Percentiles rank a stretch among this genome's conserved stretches.
These are phyloP conservation scores for Xanthia icteritia DNA, from an alignment of 2,888 invertebrate species.

Conservation along the genomic window DNA sequence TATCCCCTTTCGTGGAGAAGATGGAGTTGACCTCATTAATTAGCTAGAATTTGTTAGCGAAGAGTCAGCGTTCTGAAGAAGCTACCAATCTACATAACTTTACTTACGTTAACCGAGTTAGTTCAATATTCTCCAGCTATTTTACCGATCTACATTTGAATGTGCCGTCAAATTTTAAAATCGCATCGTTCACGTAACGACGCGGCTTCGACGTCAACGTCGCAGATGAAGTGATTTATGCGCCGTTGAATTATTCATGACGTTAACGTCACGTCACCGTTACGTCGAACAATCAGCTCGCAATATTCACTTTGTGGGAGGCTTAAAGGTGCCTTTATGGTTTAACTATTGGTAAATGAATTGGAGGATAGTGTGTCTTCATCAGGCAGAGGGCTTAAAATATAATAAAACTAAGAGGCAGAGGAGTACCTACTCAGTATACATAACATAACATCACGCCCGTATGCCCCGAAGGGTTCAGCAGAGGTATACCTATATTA, in stretches of 20 bases:
- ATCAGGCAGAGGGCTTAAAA: background rate
- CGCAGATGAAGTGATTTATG: constrained; percentile 66
- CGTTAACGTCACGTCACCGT: constrained; percentile 57
- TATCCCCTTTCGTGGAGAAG: background rate
- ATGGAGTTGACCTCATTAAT: background rate
- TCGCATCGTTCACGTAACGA: constrained; percentile 43
- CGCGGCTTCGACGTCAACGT: constrained; percentile 39
- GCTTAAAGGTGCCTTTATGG: constrained; percentile 21
- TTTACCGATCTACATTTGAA: constrained; percentile 30
- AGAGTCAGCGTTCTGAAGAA: background rate
- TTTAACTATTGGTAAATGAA: constrained; percentile 29
- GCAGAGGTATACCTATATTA: background rate
- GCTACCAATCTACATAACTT: constrained; percentile 1
- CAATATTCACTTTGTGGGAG: constrained; percentile 61
- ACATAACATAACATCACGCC: background rate
- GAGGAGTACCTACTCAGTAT: too few species aligned
- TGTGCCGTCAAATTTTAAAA: constrained; percentile 53
- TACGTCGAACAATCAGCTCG: constrained; percentile 54
- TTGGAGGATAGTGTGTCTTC: background rate
- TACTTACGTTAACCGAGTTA: background rate
- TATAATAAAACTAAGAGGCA: background rate
- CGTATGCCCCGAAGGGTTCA: background rate
- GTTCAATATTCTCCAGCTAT: constrained; percentile 27
- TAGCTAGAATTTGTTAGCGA: background rate
- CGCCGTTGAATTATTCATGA: constrained; percentile 63